Evolutionary conservation across 2,888 invertebrate species (phyloP).

Genomic region (Chymomyza caudatula): DNA sequence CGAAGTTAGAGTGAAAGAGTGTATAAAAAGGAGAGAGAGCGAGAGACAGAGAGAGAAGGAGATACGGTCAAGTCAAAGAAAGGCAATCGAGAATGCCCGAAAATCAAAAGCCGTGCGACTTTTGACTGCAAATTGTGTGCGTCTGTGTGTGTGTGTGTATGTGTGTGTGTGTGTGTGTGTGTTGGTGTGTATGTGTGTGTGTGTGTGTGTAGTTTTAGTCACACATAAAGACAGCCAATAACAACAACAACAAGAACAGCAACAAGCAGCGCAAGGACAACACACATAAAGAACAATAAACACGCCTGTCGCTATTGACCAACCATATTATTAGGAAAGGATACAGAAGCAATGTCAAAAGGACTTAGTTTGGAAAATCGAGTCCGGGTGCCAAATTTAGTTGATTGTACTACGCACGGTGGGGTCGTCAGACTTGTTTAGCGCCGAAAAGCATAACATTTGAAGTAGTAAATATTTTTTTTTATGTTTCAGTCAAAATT

Average conservation of each 20-base stretch:
- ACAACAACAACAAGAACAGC: background rate
- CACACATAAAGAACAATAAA: slow-evolving; percentile 67
- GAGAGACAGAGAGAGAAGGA: background rate
- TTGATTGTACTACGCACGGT: background rate
- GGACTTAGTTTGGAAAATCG: background rate
- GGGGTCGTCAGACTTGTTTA: too few species aligned
- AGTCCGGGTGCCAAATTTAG: background rate
- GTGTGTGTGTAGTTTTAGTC: background rate
- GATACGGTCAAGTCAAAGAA: slow-evolving; percentile 42
- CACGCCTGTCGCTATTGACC: slow-evolving; percentile 54
- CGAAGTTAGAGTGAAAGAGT: background rate
- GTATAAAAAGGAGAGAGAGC: background rate
- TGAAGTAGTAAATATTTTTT: too few species aligned
- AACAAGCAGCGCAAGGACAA: background rate
- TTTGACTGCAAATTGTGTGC: slow-evolving; percentile 36
- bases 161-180: slow-evolving; percentile 14
- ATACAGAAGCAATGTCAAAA: slow-evolving; percentile 7
- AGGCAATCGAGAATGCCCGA: slow-evolving; percentile 49
- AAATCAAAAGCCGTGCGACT: slow-evolving; percentile 41
- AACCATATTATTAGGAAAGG: slow-evolving; percentile 45
- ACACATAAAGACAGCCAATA: slow-evolving; percentile 31
- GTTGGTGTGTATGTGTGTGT: slow-evolving; percentile 12
- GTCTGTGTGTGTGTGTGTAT: background rate
- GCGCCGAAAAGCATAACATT: too few species aligned
- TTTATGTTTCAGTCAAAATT: too few species aligned